Evolutionary conservation across 2,888 invertebrate genomes (phyloP), one percentile per base, ranked within the genome.

Genomic region (Hirtodrosophila alboralis): DNA sequence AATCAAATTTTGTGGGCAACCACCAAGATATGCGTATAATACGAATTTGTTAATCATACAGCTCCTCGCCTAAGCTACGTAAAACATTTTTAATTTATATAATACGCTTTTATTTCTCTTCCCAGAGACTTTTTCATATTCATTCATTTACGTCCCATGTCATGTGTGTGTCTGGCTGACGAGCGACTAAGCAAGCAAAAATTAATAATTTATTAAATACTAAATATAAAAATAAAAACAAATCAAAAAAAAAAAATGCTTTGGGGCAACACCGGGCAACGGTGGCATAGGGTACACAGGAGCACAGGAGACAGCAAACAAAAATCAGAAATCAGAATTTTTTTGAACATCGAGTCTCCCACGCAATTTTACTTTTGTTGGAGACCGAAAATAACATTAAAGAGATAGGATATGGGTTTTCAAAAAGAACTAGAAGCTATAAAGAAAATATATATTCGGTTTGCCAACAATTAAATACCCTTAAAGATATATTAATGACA

Each of bases 131-230:
- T 23, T 47, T 68, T n/a, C n/a, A 51, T 48, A 28, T 69, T 51
- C 69, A 49, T 45, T 58, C 60, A 81, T 78, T 81, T 83, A 66
- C 78, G 84, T 81, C 51, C 59, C 63, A 66, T 78, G 79, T 78
- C 84, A 78, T 78, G 83, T 69, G 72, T 67, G 54, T 41, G 41
- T 52, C 41, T 53, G 68, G 28, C 48, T 45, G 67, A 43, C 40
- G 73, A 58, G 53, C 54, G 47, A 49, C 70, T 44, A 62, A 68
- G 40, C 69, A 44, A 59, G 77, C 62, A 48, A 65, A 79, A 79
- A 71, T 86, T 79, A 86, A 79, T 86, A 79, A 79, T 86, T 86
- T 86, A 79, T 79, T 79, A 75, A 85, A 79, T 85, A 71, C 76
- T 75, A 77, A 57, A 67, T 40, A 56, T 48, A 83, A 45, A 49